phyloP scores from a whole-genome alignment of 2,888 invertebrate species.

The Eucriotettix oculatus region DNA sequence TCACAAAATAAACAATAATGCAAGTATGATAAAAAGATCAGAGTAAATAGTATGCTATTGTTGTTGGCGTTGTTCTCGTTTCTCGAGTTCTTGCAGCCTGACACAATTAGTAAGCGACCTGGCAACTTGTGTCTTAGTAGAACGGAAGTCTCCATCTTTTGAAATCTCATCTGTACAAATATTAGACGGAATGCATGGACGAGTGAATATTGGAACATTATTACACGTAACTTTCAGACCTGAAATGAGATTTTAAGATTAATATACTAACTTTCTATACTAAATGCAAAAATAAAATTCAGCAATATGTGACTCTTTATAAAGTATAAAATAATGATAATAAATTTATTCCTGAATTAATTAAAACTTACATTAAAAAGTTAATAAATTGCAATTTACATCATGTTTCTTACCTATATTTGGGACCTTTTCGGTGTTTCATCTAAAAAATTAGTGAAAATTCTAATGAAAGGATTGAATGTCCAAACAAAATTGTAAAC shows the following conservation, averaged over 20 bases:
- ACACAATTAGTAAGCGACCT: slow-evolving; percentile 18
- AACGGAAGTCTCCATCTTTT: slow-evolving; percentile 13
- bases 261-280: no score
- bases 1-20: background rate
- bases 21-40: no score
- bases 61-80: background rate
- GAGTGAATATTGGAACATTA: slow-evolving; percentile 17
- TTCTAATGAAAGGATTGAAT: no score
- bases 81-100: slow-evolving; percentile 17
- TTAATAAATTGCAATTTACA: no score
- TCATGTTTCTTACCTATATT: no score
- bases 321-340: no score
- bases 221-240: slow-evolving; percentile 18
- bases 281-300: background rate
- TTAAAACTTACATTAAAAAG: background rate
- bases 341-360: background rate
- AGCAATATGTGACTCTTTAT: no score
- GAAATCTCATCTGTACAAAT: slow-evolving; percentile 12
- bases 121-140: slow-evolving; percentile 18
- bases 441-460: no score
- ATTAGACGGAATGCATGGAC: slow-evolving; percentile 16
- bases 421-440: no score
- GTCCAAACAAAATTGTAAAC: no score
- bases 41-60: no score
- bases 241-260: slow-evolving; percentile 9